Base-by-base conservation (phyloP, 1,140 invertebrate genomes). In the Lutraria rhynchaena region DNA sequence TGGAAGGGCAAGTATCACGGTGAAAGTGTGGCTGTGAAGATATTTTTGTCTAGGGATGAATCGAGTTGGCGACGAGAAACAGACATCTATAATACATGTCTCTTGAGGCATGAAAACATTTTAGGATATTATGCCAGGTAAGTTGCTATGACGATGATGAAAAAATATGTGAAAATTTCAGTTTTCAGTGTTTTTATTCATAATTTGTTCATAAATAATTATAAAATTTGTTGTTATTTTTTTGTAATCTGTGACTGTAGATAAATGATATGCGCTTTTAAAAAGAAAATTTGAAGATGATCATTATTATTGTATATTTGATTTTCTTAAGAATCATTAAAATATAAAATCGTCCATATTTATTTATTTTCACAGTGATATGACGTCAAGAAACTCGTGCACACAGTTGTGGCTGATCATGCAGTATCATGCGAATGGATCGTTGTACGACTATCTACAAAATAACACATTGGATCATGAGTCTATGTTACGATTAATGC, bases 51-150 rank as follows among this genome's bases (percentile, higher is more conserved):
- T 17, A 94, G 97, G 15, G 98, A 99, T 90, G 98, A 99, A 91
- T 94, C 96, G 84, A 98, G 97, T 4, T 99, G 98, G 97, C 97
- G 97, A 90, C 94, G 98, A 69, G 98, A 99, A 91, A 97, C 97
- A 0, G 97, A 98, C 92, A 99, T 99, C 76, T 99, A 99, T 93
- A 97, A 98, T 91, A 98, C 97, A 9, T 96, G 98, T 63, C 97
- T 99, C 96, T 93, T 99, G 80, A 94, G 97, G 7, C 97, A 99
- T 92, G 97, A 98, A 87, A 98, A 98, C 92, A 98, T 99, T 86
- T 93, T 99, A 13, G 97, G 97, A 44, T 99, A 98, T 91, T 98
- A 98, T 86, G 97, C 97, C 33, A 78, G 75, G 75, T 78, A 22
- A 49, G 27, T 55, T n/a, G n/a, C n/a, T n/a, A n/a, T n/a, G n/a